Conservation (phyloP, 2,888 invertebrate species). For the Dynastes tityus region DNA sequence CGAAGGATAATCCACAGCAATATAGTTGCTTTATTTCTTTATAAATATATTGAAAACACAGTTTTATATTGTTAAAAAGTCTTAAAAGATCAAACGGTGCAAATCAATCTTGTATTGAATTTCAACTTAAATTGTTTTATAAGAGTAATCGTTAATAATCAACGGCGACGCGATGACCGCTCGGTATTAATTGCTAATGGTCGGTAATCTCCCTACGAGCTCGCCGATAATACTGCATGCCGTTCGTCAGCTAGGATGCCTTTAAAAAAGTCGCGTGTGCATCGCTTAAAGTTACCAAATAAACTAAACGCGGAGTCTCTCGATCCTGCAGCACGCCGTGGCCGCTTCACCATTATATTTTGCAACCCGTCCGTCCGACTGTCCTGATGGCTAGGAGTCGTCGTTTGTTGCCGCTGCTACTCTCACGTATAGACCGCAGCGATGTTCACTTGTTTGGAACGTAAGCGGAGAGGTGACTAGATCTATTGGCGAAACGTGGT, state of each 20-base stretch:
- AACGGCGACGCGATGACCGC: background rate
- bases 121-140: background rate
- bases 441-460: conserved; percentile 46
- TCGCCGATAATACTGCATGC: conserved; percentile 5
- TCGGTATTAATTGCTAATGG: background rate
- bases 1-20: conserved; percentile 13
- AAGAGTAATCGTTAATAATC: background rate
- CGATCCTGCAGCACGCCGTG: conserved; percentile 61
- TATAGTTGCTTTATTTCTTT: background rate
- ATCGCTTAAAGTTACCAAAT: conserved; percentile 67
- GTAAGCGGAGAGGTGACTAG: conserved; percentile 11
- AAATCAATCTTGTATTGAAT: background rate
- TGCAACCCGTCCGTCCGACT: conserved; percentile 60
- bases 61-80: background rate
- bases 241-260: conserved; percentile 20
- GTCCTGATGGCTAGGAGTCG: conserved; percentile 37
- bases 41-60: conserved; percentile 1
- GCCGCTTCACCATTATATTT: conserved; percentile 59
- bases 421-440: conserved; percentile 50
- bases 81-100: too few species aligned
- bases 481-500: background rate
- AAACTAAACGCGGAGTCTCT: conserved; percentile 65
- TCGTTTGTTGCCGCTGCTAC: background rate
- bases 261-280: conserved; percentile 65
- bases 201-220: background rate